Evolutionary conservation across 1,140 invertebrate genomes (phyloP).

Genomic region (Batillaria attramentaria): DNA sequence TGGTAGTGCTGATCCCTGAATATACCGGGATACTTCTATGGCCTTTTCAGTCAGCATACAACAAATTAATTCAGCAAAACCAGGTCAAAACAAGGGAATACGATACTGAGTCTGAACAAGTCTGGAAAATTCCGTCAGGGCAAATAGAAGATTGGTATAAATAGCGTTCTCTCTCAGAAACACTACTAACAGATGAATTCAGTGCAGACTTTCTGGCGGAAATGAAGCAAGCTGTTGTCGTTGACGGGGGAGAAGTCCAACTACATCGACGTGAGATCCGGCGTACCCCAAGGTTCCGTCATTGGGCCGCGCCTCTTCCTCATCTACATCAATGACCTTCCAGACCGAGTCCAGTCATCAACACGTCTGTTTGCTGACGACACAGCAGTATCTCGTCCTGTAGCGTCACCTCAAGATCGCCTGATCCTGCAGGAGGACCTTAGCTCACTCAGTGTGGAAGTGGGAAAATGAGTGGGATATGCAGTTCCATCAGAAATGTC

Average conservation of each 20-base stretch:
- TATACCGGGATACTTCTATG: too few relatives aligned
- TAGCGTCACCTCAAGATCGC: neutral
- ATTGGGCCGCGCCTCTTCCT: constrained; percentile 26
- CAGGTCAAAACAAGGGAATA: too few relatives aligned
- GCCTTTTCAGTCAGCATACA: too few relatives aligned
- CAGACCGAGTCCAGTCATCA: constrained; percentile 25
- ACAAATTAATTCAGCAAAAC: too few relatives aligned
- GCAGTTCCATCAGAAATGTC: constrained; percentile 27
- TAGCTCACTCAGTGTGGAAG: neutral
- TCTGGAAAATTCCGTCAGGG: too few relatives aligned
- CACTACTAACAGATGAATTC: constrained; percentile 30
- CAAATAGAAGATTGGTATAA: too few relatives aligned
- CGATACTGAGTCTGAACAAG: too few relatives aligned
- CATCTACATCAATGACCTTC: constrained; percentile 38
- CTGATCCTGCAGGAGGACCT: constrained; percentile 2
- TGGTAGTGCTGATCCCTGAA: too few relatives aligned
- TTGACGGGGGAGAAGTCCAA: constrained; percentile 39
- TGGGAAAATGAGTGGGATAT: constrained; percentile 20
- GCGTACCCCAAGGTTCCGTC: neutral
- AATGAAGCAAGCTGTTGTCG: constrained; percentile 36
- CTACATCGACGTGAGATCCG: constrained; percentile 24
- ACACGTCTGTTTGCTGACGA: constrained; percentile 39
- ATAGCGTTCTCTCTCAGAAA: too few relatives aligned
- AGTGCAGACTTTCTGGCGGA: constrained; percentile 34
- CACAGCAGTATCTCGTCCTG: constrained; percentile 3